phyloP scores from a whole-genome alignment of 2,797 vertebrate species.

The Spinus pinus region DNA sequence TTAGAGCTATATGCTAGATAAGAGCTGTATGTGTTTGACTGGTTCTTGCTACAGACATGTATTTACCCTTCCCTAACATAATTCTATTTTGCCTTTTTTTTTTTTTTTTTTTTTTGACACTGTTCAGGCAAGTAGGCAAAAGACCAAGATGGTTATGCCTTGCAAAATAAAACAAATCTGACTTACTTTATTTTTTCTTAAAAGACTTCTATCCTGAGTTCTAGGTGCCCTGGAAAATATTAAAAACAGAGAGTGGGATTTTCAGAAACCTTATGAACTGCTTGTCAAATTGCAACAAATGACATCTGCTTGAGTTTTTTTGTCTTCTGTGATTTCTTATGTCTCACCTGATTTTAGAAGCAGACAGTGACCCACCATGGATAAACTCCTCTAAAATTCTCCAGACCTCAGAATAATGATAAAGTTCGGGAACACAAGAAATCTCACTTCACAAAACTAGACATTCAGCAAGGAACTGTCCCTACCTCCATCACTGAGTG shows the following conservation, averaged over 20 bases:
- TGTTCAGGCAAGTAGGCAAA: slow-evolving; percentile 43
- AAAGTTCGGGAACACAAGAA: background rate
- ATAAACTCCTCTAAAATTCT: background rate
- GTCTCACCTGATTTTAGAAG: background rate
- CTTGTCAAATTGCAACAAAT: background rate
- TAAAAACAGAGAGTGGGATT: background rate
- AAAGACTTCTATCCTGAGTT: background rate
- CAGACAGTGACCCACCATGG: background rate
- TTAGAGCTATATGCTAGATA: background rate
- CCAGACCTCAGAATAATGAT: background rate
- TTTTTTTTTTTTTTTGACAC: background rate
- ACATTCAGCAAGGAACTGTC: background rate
- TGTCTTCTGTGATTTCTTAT: background rate
- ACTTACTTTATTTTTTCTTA: background rate
- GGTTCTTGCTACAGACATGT: background rate
- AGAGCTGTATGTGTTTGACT: background rate
- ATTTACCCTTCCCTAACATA: background rate
- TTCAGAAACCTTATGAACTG: background rate
- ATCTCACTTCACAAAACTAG: background rate
- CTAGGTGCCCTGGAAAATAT: background rate
- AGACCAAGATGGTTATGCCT: slow-evolving; percentile 15
- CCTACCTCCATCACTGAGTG: background rate
- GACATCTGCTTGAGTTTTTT: background rate
- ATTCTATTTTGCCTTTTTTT: background rate
- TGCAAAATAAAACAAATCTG: background rate